Evolutionary conservation across 2,888 invertebrate genomes (phyloP).

Genomic region (Mamestra brassicae): DNA sequence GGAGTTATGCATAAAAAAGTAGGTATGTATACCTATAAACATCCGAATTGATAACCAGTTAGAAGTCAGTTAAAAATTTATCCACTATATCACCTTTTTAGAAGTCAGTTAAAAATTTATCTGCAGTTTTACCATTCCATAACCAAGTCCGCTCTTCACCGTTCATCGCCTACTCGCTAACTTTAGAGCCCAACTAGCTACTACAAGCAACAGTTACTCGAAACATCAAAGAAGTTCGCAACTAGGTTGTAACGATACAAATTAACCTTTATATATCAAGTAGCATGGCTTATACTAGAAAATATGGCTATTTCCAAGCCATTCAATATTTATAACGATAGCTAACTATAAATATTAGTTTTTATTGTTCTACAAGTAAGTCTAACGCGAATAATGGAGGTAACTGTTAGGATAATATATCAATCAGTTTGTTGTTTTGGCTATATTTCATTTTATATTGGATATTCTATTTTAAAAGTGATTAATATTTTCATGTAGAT

Average conservation of each 20-base stretch:
- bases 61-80: too few species aligned
- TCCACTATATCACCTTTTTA: too few species aligned
- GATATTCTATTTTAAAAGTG: too few species aligned
- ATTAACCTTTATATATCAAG: conserved; percentile 41
- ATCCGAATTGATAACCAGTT: too few species aligned
- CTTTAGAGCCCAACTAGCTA: conserved; percentile 11
- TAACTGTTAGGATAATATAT: neutral
- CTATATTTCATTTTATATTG: too few species aligned
- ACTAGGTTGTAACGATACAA: conserved; percentile 48
- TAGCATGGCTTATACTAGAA: neutral
- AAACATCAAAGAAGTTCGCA: conserved; percentile 33
- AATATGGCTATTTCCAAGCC: neutral
- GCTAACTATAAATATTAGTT: conserved; percentile 24
- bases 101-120: too few species aligned
- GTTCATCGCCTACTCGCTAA: neutral
- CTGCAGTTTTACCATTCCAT: neutral
- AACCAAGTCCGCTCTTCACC: neutral
- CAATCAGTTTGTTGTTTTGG: conserved; percentile 5
- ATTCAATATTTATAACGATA: neutral
- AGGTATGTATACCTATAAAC: too few species aligned
- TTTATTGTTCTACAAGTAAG: conserved; percentile 19
- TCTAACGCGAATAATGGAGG: neutral
- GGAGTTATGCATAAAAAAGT: too few species aligned
- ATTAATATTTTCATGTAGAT: too few species aligned
- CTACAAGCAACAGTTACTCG: conserved; percentile 38